Evolutionary conservation across 1,140 invertebrate species (phyloP), one percentile per base, ranked within the genome.

Genomic region (Magallana gigas): DNA sequence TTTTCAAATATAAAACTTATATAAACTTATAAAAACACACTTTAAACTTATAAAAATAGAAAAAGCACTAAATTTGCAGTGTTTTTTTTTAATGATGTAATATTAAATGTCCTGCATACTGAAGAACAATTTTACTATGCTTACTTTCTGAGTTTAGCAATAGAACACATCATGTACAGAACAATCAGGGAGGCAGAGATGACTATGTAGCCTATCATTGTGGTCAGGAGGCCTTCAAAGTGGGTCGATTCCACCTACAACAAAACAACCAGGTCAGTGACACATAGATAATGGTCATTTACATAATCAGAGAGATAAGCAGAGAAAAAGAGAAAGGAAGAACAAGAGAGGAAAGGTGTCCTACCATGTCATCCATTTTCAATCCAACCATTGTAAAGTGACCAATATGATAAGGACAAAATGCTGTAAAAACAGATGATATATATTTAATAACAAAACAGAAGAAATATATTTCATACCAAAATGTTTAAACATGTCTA

Each of bases 391-490:
- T 96, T 18, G 97, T 96, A 88, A 97, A 96, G 90, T 97, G 96
- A 2, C 99, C 99, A 95, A 99, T 98, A 92, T 99, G 98, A 93
- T 99, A 99, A 0, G 99, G 99, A 92, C 97, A 98, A 93, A 99
- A 99, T 60, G 99, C 99, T 96, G 98, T 97, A 92, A 98, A 80
- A 18, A 36, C 18, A 48, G 14, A 23, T 16, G 6, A 12, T 29
- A 8, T 80, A 29, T 23, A 80, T 80, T 0, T 48, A 81, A 36
- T 48, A 7, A 81, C 8, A 56, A 56, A 57, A 12, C 11, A 0
- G 48, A 56, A 57, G n/a, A 62, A 1, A 23, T 23, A 23, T 23
- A 23, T 23, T 23, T 23, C 23, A 23, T 23, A 23, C 23, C 23
- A 23, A 23, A 18, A 8, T 64, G 14, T 64, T 64, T 64, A 64